These are phyloP conservation scores for Pemphigus obesinymphae DNA, from an alignment of 1,140 invertebrate genomes.

Conservation along the genomic window DNA sequence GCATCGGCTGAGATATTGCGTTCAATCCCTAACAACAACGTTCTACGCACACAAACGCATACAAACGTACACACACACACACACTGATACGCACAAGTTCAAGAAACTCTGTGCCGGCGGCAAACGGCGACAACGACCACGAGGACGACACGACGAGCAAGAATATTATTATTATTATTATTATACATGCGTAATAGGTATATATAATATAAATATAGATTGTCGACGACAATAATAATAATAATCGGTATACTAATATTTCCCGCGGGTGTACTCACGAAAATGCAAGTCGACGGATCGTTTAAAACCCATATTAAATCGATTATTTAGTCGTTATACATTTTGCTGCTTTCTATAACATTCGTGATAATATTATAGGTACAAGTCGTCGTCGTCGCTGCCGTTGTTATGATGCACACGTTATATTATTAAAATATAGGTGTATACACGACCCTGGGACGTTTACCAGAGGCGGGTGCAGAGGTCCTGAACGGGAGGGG, in stretches of 20 bases:
- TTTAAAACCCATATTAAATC: slow-evolving; percentile 30
- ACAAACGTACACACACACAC: slow-evolving; percentile 16
- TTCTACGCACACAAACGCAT: background rate
- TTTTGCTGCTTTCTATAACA: background rate
- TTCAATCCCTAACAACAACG: slow-evolving; percentile 33
- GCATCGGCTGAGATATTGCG: slow-evolving; percentile 37
- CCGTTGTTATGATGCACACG: too few species aligned
- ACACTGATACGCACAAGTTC: slow-evolving; percentile 36
- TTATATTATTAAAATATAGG: too few species aligned
- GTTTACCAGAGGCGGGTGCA: too few species aligned
- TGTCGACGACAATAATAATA: background rate
- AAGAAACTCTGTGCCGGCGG: slow-evolving; percentile 33
- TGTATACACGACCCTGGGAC: background rate
- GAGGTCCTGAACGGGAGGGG: too few species aligned
- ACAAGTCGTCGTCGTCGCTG: too few species aligned
- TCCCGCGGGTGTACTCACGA: background rate
- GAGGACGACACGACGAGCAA: background rate
- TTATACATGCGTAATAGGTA: background rate
- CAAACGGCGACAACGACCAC: background rate
- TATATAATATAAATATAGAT: background rate
- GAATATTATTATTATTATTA: slow-evolving; percentile 1
- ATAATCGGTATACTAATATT: background rate
- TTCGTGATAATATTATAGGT: background rate
- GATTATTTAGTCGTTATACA: slow-evolving; percentile 1
- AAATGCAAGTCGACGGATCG: background rate